Evolutionary conservation across 2,113 vertebrate species (phyloP), one percentile per base, ranked within the genome.

Genomic region (Phyllopteryx taeniolatus): DNA sequence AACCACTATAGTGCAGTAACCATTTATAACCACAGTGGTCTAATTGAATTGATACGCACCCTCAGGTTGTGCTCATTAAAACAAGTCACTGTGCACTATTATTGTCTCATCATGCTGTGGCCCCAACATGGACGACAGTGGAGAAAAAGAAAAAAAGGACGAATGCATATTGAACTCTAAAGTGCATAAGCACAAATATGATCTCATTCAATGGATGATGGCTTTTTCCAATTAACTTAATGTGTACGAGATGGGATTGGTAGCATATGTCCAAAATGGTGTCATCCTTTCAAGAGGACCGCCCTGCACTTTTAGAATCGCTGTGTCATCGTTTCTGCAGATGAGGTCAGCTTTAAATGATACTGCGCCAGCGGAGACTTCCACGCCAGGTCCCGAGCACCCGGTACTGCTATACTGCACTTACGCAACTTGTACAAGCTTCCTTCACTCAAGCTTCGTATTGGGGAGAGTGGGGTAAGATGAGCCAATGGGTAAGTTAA

Each of bases 331-430:
- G 8, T 77, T 88, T 42, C 46, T 42, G 46, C 56, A 19, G 73
- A 85, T 83, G 82, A 89, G 85, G 87, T 87, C 84, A 82, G 67
- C 63, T 6, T 71, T 51, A 67, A 79, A 78, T 72, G 79, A 74
- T 72, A 65, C 79, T 5, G 31, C 61, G n/a, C 70, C 64, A 31
- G 12, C 1, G 46, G 79, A 54, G 77, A 82, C 76, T 70, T 72
- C 54, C 60, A 73, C 72, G 72, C 54, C 54, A 56, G 22, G 27
- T 19, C 2, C 17, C 17, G 49, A 19, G 47, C 47, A 17, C 47
- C 47, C 13, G 14, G 47, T 15, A 5, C 13, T 49, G 4, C 13
- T 49, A 15, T 49, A 15, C 47, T 49, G 12, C 15, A 14, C 44
- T 13, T 46, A 46, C 2, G 11, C 27, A 27, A 27, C 27, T 27